phyloP scores from a whole-genome alignment of 2,797 vertebrate genomes.

The Microctenopoma lineatum region DNA sequence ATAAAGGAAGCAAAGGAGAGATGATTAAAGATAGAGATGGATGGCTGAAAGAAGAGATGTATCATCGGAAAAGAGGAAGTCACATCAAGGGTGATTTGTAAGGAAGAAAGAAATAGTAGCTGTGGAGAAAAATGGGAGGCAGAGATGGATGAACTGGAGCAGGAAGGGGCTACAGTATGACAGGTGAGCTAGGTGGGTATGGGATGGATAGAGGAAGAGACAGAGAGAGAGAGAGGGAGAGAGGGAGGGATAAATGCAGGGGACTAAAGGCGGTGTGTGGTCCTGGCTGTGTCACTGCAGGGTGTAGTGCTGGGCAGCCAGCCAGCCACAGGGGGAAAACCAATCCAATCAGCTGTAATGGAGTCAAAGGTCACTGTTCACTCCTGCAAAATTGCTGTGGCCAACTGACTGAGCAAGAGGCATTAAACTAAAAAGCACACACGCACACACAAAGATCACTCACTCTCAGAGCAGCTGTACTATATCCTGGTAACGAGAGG shows the following conservation, averaged over 20 bases:
- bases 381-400: constrained; percentile 67
- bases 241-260: not conserved
- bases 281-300: constrained; percentile 44
- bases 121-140: not conserved
- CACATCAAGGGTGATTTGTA: constrained; percentile 24
- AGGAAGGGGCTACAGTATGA: constrained; percentile 3
- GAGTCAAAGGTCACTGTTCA: constrained; percentile 81
- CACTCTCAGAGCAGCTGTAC: constrained; percentile 42
- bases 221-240: not conserved
- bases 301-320: constrained; percentile 48
- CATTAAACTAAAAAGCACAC: constrained; percentile 38
- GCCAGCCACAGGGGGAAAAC: constrained; percentile 49
- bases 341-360: constrained; percentile 82
- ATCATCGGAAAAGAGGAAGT: constrained; percentile 25
- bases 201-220: not conserved
- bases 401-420: constrained; percentile 62
- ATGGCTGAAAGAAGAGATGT: constrained; percentile 25
- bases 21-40: constrained; percentile 28
- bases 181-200: constrained; percentile 29
- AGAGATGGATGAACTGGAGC: constrained; percentile 36
- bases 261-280: constrained; percentile 33
- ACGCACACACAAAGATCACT: constrained; percentile 38
- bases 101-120: constrained; percentile 15
- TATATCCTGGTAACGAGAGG: constrained; percentile 61
- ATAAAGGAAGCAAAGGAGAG: not conserved